Base-by-base conservation (phyloP, 2,113 vertebrate genomes). In the Benthochromis sp. region DNA sequence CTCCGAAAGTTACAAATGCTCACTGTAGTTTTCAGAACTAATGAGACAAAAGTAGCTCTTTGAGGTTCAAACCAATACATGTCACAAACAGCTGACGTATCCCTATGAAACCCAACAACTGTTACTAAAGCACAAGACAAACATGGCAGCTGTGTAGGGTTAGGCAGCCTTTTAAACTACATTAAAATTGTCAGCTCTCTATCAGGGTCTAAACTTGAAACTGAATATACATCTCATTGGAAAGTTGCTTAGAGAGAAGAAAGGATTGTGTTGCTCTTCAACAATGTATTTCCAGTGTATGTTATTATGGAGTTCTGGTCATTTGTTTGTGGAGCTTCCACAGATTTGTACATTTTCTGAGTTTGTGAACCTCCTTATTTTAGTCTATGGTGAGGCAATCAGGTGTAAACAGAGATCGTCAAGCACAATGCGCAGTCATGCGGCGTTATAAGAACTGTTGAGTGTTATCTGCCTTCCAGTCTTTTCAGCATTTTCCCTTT, bases 401-500 rank as follows among this genome's bases (percentile, higher is more conserved):
- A 84, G 45, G 80, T 76, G 84, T 86, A n/a, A 85, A 80, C 82
- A 50, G 17, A 86, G 45, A 66, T 80, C 52, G 31, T 83, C 12
- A 81, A 76, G 82, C 13, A 53, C 71, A 21, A 19, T 24, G 13
- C 13, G 0, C 38, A 73, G 5, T 73, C 9, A 0, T 55, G 81
- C 6, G 2, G 84, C 57, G 29, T 81, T 88, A n/a, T 43, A 83
- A 54, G 66, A 89, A 88, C 81, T 88, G 89, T 90, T 92, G 88
- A 83, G 82, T 80, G 66, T 84, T 86, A 82, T 89, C 89, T 92
- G 66, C 81, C 11, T 81, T 92, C 85, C 93, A 63, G 84, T 92
- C 81, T 93, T 85, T 89, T 87, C 3, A 17, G 89, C 93, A 90
- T 91, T 54, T 91, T 92, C 88, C 90, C 86, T 91, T 94, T 83